Evolutionary conservation across 2,113 vertebrate genomes (phyloP), one percentile per base, ranked within the genome.

Genomic region (Thermophis baileyi): DNA sequence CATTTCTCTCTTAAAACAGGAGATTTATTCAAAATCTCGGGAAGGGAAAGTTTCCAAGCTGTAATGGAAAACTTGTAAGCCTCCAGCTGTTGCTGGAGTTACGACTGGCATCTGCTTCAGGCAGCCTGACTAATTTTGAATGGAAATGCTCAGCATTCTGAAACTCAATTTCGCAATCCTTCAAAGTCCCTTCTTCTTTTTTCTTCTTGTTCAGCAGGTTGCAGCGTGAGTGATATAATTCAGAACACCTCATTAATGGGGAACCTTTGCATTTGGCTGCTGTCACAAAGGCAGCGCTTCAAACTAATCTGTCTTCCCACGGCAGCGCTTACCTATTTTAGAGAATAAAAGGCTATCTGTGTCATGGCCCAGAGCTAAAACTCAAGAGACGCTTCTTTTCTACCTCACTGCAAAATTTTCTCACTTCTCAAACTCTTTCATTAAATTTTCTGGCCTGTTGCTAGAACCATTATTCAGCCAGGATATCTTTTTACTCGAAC

Each of bases 321-420:
- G 20, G 87, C 90, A 93, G 87, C 90, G 89, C 69, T 93, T 89
- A 86, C 89, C 87, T 63, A 87, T 93, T 91, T 91, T 60, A 49
- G 22, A 60, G 63, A 89, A 91, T 91, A 93, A 91, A 91, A 54
- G 69, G 53, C 91, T 63, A 93, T 90, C 63, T 91, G 60, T 89
- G 90, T 86, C 47, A 18, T 89, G 60, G 93, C 93, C 90, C 35
- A 6, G 22, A 93, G 93, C 74, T 27, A 93, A 63, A 89, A 91
- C 74, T 63, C 35, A 40, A 55, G 11, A 91, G 69, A 85, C 6
- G 25, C 46, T 46, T 88, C 27, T 63, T 86, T 22, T 53, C 40
- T 60, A 20, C 69, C 87, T 91, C 35, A 10, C 51, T 1, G 22
- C 87, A 89, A 89, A 89, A 88, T 54, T 85, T 69, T 89, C 60